These are phyloP conservation scores for Cossypha niveicapilla DNA, from an alignment of 2,797 vertebrate species.

Conservation along the genomic window DNA sequence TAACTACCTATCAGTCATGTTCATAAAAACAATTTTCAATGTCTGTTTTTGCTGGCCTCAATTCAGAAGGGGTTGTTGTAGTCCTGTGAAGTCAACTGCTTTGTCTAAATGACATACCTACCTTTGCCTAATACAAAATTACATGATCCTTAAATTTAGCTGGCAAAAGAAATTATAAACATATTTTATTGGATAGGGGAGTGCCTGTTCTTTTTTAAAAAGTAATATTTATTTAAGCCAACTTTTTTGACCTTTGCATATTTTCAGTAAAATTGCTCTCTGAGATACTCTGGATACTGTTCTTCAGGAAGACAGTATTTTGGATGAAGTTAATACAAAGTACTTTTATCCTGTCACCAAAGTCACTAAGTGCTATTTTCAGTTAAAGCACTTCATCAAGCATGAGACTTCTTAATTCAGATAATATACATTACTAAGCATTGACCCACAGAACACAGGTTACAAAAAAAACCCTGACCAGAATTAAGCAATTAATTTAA, in stretches of 20 bases:
- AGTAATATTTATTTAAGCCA: not conserved
- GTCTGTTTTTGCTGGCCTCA: constrained; percentile 51
- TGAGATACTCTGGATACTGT: not conserved
- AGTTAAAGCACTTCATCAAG: not conserved
- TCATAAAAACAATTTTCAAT: constrained; percentile 55
- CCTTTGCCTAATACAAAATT: not conserved
- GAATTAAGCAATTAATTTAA: not conserved
- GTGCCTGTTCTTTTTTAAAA: not conserved
- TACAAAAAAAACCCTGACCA: not conserved
- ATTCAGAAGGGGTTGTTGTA: constrained; percentile 29
- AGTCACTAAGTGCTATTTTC: not conserved
- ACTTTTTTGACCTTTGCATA: not conserved
- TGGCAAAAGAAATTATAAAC: not conserved
- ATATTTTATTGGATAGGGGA: not conserved
- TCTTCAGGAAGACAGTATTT: not conserved
- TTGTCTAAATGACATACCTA: not conserved
- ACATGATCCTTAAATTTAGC: not conserved
- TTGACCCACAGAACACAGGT: not conserved
- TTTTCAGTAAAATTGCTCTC: not conserved
- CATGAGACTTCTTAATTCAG: not conserved
- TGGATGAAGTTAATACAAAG: not conserved
- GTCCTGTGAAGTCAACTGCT: constrained; percentile 24
- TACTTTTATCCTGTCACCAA: not conserved
- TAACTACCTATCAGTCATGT: constrained; percentile 39
- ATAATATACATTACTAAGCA: not conserved